Percentiles rank a stretch among this genome's conserved stretches.
These are phyloP conservation scores for Macrochelys suwanniensis DNA, from an alignment of 2,797 vertebrate genomes.

Conservation along the genomic window DNA sequence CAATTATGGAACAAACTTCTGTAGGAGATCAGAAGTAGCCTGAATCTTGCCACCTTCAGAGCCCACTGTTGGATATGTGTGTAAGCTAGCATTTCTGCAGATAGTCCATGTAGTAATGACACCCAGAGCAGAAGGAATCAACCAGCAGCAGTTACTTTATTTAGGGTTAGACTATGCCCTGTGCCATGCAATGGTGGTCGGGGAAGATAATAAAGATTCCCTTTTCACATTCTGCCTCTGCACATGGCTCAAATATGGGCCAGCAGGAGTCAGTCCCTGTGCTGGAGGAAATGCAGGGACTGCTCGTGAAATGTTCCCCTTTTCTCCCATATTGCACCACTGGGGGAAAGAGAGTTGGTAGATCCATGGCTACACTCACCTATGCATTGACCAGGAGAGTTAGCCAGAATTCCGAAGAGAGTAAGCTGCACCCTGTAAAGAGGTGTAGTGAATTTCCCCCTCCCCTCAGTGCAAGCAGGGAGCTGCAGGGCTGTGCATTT, in stretches of 20 bases:
- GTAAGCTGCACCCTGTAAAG: not conserved
- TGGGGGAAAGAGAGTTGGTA: not conserved
- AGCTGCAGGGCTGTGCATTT: not conserved
- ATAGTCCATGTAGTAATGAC: no score
- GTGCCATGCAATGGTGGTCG: accelerated
- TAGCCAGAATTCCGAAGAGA: not conserved
- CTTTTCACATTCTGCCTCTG: not conserved
- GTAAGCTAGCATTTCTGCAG: no score
- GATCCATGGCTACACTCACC: not conserved
- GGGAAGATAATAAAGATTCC: not conserved
- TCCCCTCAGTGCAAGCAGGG: not conserved
- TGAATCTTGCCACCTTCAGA: not conserved
- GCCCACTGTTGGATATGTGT: not conserved
- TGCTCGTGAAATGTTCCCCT: not conserved
- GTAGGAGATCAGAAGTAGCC: not conserved
- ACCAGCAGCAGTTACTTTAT: not conserved
- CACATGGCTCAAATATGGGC: not conserved
- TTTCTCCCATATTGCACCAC: not conserved
- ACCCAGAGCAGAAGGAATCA: no score
- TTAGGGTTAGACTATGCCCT: not conserved
- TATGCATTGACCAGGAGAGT: accelerated
- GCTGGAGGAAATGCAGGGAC: not conserved
- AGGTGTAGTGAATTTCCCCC: not conserved
- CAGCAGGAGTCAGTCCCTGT: no score
- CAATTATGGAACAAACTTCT: not conserved